Evolutionary conservation across 2,888 invertebrate species (phyloP), one percentile per base, ranked within the genome.

Genomic region (Ommatoiulus sabulosus): DNA sequence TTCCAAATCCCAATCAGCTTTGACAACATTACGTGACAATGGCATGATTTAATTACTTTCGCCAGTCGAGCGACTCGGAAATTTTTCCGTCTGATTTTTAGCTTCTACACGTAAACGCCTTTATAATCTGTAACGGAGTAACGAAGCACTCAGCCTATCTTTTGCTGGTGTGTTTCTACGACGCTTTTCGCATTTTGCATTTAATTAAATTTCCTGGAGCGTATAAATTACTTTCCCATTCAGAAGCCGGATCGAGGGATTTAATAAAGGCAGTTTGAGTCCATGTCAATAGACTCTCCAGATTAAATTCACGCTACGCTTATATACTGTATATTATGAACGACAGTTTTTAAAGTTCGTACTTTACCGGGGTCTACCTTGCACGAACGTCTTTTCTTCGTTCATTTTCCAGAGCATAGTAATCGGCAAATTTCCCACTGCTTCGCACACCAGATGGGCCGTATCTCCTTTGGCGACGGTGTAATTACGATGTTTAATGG

Each of bases 321-420:
- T 48, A 3, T 48, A 52, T 12, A 52, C 8, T 20, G 24, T 72
- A 52, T 52, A 35, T 35, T 35, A 72, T 20, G 20, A 24, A 72
- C 72, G 24, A 72, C 72, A 72, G 20, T 72, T 87, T 87, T 87
- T 24, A 87, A 87, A 87, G 87, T 87, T 87, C 87, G 87, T 87
- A 87, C 87, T 87, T 87, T 87, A 87, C 87, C 87, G 87, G 44
- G 86, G 88, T 86, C 86, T 88, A 43, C 88, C 88, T 52, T 86
- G 86, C n/a, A 86, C 20, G 43, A 57, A 86, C 85, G 57, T 52
- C 57, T 88, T 88, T 52, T 88, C 86, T 35, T 57, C 20, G 86
- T 88, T 88, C 84, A 86, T 86, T 46, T 44, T 88, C 88, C 88
- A 88, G 6, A 52, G 52, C 44, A 88, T 86, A 24, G 24, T 87